Base-by-base conservation (phyloP, 2,113 vertebrate species). In the Numenius arquata region DNA sequence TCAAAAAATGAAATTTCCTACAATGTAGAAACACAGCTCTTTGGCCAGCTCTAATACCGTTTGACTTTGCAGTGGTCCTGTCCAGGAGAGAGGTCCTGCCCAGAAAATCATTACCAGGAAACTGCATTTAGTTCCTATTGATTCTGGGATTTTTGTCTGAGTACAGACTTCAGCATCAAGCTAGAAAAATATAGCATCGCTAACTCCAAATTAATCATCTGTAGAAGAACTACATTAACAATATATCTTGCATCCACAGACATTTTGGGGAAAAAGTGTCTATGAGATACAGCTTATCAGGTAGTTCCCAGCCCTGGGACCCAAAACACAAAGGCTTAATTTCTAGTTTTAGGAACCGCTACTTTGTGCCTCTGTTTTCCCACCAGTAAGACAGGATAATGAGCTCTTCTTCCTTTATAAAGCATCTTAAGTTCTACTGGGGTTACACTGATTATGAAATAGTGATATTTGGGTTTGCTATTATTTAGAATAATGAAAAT, bases 401-500 rank as follows among this genome's bases (percentile, higher is more conserved):
- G 58, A 97, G 77, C 16, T 93, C 45, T 89, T 84, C 41, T 29
- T 92, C 47, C 66, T 85, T 79, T 85, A 52, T 75, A 91, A 94
- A 75, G 71, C 53, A 85, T 89, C 91, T 89, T 76, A 82, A 91
- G 84, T 92, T 85, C 95, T 95, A 71, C 62, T 87, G 90, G 67
- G 84, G 66, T 82, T 93, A 74, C 7, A 9, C 34, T 94, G 77
- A 94, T 93, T 79, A 95, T 85, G 84, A 95, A 94, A 92, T 76
- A 89, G 73, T 40, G 63, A 68, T 96, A 65, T 85, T 86, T 88
- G 56, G 48, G 3, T 4, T 92, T 90, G 58, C 22, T 81, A 16
- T 85, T 91, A 84, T 93, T 96, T 78, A 79, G 93, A 89, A 78
- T 65, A 91, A 93, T 87, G 61, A 81, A 93, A 93, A 96, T 68